These are phyloP conservation scores for Daphoenositta chrysoptera DNA, from an alignment of 2,113 vertebrate genomes.

Conservation along the genomic window DNA sequence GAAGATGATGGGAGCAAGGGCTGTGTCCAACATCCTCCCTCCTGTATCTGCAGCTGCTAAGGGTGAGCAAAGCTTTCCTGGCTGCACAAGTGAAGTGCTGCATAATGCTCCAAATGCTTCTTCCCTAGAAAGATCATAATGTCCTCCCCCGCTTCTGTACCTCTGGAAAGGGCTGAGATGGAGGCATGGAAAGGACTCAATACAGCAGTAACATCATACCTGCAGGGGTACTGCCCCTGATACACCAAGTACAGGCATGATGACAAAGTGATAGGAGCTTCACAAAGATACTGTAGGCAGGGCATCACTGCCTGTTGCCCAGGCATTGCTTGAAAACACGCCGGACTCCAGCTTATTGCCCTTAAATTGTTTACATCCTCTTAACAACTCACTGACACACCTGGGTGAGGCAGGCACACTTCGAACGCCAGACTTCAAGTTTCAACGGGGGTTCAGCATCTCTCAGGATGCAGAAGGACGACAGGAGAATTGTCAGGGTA, in stretches of 20 bases:
- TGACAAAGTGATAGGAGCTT: neutral
- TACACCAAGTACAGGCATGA: neutral
- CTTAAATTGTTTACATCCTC: neutral
- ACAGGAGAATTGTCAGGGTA: neutral
- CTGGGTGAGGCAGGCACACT: neutral
- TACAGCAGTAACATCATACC: neutral
- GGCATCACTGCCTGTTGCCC: neutral
- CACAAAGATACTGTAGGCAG: neutral
- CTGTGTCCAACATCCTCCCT: neutral
- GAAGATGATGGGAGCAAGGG: neutral
- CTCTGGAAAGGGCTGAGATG: neutral
- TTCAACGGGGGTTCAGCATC: neutral
- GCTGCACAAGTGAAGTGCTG: neutral
- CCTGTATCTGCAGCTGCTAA: neutral
- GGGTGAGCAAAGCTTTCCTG: neutral
- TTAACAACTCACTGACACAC: neutral
- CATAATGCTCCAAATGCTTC: neutral
- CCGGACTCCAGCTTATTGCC: neutral
- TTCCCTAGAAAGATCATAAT: neutral
- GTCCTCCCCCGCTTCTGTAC: neutral
- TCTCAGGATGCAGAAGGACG: neutral
- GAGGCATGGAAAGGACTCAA: neutral
- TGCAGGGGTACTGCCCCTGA: neutral
- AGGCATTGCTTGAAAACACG: neutral
- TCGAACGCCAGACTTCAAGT: neutral